These are phyloP conservation scores for Ptychobarbus kaznakovi DNA, from an alignment of 2,797 vertebrate species.

Conservation along the genomic window DNA sequence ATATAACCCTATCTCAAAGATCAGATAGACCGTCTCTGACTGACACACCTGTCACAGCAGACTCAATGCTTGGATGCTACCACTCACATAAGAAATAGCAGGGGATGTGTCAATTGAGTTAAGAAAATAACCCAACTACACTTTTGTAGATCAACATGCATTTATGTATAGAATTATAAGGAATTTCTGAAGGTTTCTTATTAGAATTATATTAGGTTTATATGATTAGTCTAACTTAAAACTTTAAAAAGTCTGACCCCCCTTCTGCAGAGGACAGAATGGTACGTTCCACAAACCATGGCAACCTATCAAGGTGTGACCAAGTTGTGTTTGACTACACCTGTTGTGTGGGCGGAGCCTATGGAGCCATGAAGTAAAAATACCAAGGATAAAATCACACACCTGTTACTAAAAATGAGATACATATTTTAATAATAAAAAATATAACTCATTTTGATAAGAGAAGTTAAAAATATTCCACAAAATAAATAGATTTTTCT, in stretches of 20 bases:
- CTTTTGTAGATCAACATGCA: not conserved
- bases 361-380: not conserved
- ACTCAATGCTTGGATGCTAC: not conserved
- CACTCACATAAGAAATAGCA: not conserved
- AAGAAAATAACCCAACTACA: not conserved
- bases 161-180: not conserved
- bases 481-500: not conserved
- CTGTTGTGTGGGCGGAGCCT: slow-evolving; percentile 72
- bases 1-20: slow-evolving; percentile 23
- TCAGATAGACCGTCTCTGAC: slow-evolving; percentile 13
- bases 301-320: slow-evolving; percentile 64
- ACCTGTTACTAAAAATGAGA: not conserved
- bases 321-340: slow-evolving; percentile 66
- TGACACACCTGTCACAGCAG: slow-evolving; percentile 25
- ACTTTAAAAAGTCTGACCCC: slow-evolving; percentile 4
- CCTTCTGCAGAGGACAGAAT: slow-evolving; percentile 57
- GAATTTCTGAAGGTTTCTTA: not conserved
- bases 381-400: not conserved
- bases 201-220: not conserved
- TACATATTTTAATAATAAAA: not conserved
- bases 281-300: slow-evolving; percentile 73
- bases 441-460: not conserved
- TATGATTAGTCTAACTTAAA: not conserved
- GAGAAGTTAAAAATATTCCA: not conserved
- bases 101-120: not conserved